Percentiles rank a stretch among this genome's conserved stretches.
phyloP scores from a whole-genome alignment of 2,113 vertebrate genomes.

The Scalopus aquaticus region DNA sequence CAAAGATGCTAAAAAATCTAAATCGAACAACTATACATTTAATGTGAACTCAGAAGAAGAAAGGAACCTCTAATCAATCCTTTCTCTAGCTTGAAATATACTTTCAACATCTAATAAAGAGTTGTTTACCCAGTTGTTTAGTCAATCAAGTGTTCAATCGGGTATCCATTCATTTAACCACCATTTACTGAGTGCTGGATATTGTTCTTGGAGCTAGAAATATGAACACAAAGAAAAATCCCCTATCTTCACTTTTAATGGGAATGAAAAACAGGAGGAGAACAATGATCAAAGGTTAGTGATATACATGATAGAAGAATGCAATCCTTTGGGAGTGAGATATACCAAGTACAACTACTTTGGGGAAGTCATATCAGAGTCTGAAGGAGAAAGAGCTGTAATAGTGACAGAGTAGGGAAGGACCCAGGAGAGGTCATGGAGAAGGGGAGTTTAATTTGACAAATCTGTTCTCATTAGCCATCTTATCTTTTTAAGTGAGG shows the following conservation, averaged over 20 bases:
- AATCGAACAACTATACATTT: conserved; percentile 15
- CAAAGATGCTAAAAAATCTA: neutral
- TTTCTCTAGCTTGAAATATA: conserved; percentile 1
- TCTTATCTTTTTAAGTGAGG: neutral
- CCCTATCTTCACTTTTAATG: neutral
- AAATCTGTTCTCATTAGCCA: neutral
- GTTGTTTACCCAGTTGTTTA: neutral
- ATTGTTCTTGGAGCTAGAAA: neutral
- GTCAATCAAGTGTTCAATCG: neutral
- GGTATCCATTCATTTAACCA: neutral
- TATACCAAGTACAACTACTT: neutral
- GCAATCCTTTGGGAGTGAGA: neutral
- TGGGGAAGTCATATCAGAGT: neutral
- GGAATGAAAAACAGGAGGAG: neutral
- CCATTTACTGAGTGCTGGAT: neutral
- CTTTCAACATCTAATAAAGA: neutral
- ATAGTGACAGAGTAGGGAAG: neutral
- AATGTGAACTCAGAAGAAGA: neutral
- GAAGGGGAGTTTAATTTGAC: neutral
- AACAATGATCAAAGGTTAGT: neutral
- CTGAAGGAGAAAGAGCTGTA: neutral
- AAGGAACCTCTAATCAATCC: neutral
- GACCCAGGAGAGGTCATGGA: neutral
- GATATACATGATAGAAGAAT: neutral
- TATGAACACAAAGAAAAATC: neutral